These are phyloP conservation scores for Epinotia nisella DNA, from an alignment of 2,888 invertebrate genomes.

Conservation along the genomic window DNA sequence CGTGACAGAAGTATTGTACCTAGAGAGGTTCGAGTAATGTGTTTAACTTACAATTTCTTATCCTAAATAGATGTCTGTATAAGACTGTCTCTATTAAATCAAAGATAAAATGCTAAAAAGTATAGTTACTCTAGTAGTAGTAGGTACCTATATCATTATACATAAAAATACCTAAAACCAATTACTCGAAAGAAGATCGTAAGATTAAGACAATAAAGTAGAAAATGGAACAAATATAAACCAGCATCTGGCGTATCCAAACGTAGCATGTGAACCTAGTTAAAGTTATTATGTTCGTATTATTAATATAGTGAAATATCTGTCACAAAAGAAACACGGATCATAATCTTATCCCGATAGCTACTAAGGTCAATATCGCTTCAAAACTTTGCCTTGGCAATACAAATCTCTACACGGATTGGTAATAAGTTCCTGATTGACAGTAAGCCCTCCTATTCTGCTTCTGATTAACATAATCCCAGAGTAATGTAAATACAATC, in stretches of 20 bases:
- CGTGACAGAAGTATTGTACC: not conserved
- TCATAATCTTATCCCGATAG: not conserved
- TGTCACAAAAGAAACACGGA: not conserved
- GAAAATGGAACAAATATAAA: not conserved
- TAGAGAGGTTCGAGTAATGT: too few species aligned
- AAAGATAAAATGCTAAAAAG: not conserved
- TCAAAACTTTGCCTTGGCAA: not conserved
- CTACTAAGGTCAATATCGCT: not conserved
- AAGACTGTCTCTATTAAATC: not conserved
- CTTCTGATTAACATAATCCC: slow-evolving; percentile 73
- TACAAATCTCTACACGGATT: slow-evolving; percentile 26
- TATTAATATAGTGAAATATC: slow-evolving; percentile 7
- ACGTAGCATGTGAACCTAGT: slow-evolving; percentile 20
- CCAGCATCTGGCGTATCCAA: not conserved
- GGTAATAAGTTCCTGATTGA: slow-evolving; percentile 58
- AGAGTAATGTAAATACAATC: slow-evolving; percentile 33
- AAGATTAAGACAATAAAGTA: not conserved
- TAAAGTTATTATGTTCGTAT: slow-evolving; percentile 21
- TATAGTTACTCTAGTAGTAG: not conserved
- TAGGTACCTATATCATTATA: not conserved
- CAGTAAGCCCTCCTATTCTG: slow-evolving; percentile 68
- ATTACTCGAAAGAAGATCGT: not conserved
- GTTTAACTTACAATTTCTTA: not conserved
- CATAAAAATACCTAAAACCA: not conserved
- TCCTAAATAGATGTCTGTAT: not conserved